Conservation (phyloP, 2,888 invertebrate genomes). For the Noctuana brunneofusca region DNA sequence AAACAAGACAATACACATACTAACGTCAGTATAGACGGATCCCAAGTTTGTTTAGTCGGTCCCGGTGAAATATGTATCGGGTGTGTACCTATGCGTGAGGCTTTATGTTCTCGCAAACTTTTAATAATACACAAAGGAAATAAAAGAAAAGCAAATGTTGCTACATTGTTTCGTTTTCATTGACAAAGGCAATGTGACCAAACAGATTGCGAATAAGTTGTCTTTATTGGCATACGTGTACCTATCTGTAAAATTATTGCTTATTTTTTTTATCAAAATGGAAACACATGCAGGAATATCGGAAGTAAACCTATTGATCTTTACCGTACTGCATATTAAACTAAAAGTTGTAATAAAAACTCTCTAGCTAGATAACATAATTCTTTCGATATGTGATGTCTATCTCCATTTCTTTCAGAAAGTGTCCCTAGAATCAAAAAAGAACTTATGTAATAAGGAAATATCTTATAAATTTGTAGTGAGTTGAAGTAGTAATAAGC, state of each 20-base stretch:
- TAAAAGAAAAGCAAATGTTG: constrained; percentile 24
- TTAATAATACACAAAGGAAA: constrained; percentile 29
- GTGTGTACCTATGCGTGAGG: constrained; percentile 31
- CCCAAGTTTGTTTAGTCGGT: constrained; percentile 34
- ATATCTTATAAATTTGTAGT: no score
- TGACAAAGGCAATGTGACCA: constrained; percentile 14
- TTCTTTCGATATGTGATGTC: no score
- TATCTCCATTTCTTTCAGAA: no score
- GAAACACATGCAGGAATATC: no score
- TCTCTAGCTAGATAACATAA: no score
- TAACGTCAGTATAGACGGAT: constrained; percentile 31
- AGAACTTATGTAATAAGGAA: no score
- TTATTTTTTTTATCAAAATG: no score
- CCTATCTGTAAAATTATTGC: not conserved
- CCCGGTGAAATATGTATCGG: constrained; percentile 29
- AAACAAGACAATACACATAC: constrained; percentile 70
- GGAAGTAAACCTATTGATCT: no score
- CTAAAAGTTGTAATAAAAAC: no score
- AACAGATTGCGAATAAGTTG: not conserved
- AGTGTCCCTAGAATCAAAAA: no score
- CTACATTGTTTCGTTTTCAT: constrained; percentile 14
- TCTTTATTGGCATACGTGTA: not conserved
- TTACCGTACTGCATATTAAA: no score
- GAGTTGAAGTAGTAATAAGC: no score
- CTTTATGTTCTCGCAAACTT: constrained; percentile 30